These are phyloP conservation scores for Scartelaos histophorus DNA, from an alignment of 2,113 vertebrate genomes.

Conservation along the genomic window DNA sequence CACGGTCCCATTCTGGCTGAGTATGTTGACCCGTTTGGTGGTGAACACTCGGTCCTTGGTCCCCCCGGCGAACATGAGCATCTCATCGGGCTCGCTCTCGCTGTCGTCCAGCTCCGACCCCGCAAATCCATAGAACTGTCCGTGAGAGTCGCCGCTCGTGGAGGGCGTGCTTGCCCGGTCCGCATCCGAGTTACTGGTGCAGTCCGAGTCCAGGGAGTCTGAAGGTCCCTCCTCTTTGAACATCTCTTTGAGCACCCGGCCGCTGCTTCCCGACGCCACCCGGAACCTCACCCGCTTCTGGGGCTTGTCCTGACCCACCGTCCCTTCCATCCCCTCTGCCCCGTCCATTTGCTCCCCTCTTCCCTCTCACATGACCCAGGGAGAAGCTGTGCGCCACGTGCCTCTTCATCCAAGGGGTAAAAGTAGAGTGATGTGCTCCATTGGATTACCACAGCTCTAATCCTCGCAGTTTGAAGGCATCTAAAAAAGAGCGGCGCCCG, in stretches of 20 bases:
- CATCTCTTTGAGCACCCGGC: conserved; percentile 92
- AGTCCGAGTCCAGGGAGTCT: conserved; percentile 90
- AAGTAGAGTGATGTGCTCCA: conserved; percentile 56
- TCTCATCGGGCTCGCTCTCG: conserved; percentile 82
- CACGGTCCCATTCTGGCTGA: conserved; percentile 96
- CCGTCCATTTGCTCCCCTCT: conserved; percentile 69
- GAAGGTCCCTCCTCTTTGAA: conserved; percentile 84
- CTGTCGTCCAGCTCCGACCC: conserved; percentile 84
- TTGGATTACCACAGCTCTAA: conserved; percentile 66
- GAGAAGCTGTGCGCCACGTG: conserved; percentile 42
- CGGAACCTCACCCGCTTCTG: conserved; percentile 92
- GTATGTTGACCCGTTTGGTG: conserved; percentile 90
- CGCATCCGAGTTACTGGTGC: conserved; percentile 84
- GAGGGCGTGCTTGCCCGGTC: conserved; percentile 84
- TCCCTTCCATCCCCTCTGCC: conserved; percentile 73
- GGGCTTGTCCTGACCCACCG: conserved; percentile 72
- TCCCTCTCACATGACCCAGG: conserved; percentile 79
- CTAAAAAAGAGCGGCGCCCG: conserved; percentile 70
- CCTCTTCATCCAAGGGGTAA: conserved; percentile 56
- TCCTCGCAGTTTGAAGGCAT: conserved; percentile 59
- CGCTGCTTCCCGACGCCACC: conserved; percentile 90
- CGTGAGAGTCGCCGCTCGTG: conserved; percentile 79
- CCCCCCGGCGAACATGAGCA: conserved; percentile 85
- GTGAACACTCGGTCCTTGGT: conserved; percentile 84
- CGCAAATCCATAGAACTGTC: conserved; percentile 74